Conservation (phyloP, 2,113 vertebrate genomes). For the Oceanites oceanicus region DNA sequence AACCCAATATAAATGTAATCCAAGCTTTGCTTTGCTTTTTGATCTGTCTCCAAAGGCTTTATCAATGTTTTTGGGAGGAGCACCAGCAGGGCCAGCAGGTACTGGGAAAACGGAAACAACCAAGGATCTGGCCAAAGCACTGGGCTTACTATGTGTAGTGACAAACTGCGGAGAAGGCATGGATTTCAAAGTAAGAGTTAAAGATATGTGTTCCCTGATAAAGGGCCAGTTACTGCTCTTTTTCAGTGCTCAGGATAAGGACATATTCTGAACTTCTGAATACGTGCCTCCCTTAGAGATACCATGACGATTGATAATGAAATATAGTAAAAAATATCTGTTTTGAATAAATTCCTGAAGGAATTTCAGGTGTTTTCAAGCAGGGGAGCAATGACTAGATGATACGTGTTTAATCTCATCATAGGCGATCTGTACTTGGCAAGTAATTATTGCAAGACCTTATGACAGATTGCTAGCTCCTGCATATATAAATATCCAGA, state of each 20-base stretch:
- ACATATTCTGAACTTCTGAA: background rate
- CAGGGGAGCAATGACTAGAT: background rate
- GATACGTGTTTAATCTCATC: background rate
- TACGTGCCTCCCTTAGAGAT: background rate
- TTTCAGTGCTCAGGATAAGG: background rate
- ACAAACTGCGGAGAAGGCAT: constrained; percentile 98
- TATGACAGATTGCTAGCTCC: background rate
- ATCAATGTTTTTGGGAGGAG: constrained; percentile 96
- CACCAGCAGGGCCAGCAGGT: constrained; percentile 93
- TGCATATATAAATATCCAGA: background rate
- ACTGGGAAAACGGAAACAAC: constrained; percentile 97
- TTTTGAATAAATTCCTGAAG: background rate
- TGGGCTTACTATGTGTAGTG: constrained; percentile 93
- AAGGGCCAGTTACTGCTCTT: background rate
- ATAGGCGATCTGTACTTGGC: background rate
- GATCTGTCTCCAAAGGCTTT: constrained; percentile 80
- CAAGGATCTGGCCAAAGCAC: constrained; percentile 95
- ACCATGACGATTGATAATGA: background rate
- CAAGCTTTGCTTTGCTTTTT: background rate
- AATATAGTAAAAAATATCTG: background rate
- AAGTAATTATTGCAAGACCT: background rate
- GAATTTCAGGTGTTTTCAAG: background rate
- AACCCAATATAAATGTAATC: background rate
- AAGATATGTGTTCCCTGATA: background rate
- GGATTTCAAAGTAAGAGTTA: constrained; percentile 89